A percentile compares a stretch with the other conserved stretches of the same genome.
Conservation (phyloP, 2,113 vertebrate genomes). For the Percopsis transmontana region DNA sequence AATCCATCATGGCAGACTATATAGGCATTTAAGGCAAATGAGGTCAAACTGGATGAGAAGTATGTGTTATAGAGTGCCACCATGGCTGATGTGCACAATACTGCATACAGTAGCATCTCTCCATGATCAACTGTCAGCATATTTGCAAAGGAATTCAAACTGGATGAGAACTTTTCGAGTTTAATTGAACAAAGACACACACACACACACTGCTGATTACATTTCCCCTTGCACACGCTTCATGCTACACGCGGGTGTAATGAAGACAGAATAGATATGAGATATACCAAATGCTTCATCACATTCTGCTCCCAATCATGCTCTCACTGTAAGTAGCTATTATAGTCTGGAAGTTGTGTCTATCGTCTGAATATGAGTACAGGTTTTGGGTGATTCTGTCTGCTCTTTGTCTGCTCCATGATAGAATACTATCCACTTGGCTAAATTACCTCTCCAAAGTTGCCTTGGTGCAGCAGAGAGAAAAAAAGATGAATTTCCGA, state of each 20-base stretch:
- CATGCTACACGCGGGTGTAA: neutral
- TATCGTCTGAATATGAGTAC: slow-evolving; percentile 32
- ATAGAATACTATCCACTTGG: slow-evolving; percentile 70
- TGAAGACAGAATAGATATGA: slow-evolving; percentile 23
- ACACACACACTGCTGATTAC: too few relatives aligned
- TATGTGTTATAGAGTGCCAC: too few relatives aligned
- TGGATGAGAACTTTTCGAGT: too few relatives aligned
- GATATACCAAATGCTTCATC: neutral
- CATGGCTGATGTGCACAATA: too few relatives aligned
- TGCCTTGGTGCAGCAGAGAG: slow-evolving; percentile 70
- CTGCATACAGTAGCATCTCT: too few relatives aligned
- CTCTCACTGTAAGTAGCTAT: slow-evolving; percentile 33
- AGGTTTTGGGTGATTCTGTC: slow-evolving; percentile 30
- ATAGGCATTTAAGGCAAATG: too few relatives aligned
- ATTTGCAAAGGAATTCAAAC: too few relatives aligned
- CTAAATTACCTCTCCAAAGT: slow-evolving; percentile 68
- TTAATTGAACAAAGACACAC: too few relatives aligned
- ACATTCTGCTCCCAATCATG: slow-evolving; percentile 5
- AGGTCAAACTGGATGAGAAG: too few relatives aligned
- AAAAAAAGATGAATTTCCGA: slow-evolving; percentile 63
- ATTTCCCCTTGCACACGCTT: too few relatives aligned
- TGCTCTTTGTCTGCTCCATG: slow-evolving; percentile 61
- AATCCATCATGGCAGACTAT: too few relatives aligned
- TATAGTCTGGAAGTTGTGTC: slow-evolving; percentile 41
- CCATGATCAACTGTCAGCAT: too few relatives aligned